Percentiles rank a stretch among this genome's conserved stretches.
These are phyloP conservation scores for Cavia aperea DNA, from an alignment of 2,113 vertebrate species.

Conservation along the genomic window DNA sequence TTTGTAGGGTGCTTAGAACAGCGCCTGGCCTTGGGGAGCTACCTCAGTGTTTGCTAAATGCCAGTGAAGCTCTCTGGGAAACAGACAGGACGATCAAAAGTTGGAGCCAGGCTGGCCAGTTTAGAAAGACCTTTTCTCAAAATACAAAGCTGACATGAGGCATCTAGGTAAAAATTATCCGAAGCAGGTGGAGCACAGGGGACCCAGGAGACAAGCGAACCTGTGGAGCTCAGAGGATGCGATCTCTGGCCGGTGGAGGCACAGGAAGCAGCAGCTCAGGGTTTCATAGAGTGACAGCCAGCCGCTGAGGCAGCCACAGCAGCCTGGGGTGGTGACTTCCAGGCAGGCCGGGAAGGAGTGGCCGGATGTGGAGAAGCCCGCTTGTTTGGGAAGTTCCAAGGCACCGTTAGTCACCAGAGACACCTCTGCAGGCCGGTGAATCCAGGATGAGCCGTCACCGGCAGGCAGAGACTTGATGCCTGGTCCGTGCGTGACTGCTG, in stretches of 20 bases:
- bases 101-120: not conserved
- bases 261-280: no score
- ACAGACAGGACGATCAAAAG: not conserved
- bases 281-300: not conserved
- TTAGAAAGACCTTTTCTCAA: not conserved
- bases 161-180: not conserved
- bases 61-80: not conserved
- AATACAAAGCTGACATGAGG: not conserved
- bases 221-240: fast-evolving
- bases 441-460: no score
- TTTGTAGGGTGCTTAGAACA: not conserved
- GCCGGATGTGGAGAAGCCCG: not conserved
- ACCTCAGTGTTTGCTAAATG: not conserved
- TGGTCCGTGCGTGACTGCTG: not conserved
- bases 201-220: not conserved
- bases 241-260: fast-evolving
- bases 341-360: not conserved
- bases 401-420: not conserved
- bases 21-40: not conserved
- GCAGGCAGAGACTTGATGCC: not conserved
- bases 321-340: not conserved
- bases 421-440: not conserved
- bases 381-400: not conserved
- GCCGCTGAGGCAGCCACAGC: not conserved
- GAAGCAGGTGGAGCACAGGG: not conserved